phyloP scores from a whole-genome alignment of 2,888 invertebrate genomes.

The Taenaris catops region DNA sequence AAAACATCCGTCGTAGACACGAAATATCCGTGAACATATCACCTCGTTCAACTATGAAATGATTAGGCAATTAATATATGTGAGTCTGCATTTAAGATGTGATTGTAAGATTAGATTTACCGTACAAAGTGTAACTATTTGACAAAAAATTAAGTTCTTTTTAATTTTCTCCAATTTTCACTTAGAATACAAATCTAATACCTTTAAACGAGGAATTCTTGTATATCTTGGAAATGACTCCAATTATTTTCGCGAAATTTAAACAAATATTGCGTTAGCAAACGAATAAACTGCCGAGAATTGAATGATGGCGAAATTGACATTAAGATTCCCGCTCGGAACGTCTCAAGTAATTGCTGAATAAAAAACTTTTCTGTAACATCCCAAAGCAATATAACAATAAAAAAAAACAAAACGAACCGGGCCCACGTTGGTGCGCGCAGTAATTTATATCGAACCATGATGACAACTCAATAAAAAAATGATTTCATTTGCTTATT shows the following conservation, averaged over 20 bases:
- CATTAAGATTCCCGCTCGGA: slow-evolving; percentile 73
- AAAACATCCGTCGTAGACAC: slow-evolving; percentile 35
- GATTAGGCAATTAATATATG: slow-evolving; percentile 4
- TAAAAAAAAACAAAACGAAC: slow-evolving; percentile 61
- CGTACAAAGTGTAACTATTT: too few species aligned
- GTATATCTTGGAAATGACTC: too few species aligned
- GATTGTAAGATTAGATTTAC: too few species aligned
- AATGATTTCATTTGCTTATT: slow-evolving; percentile 80
- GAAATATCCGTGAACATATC: slow-evolving; percentile 21
- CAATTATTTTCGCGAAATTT: too few species aligned
- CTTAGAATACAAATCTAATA: too few species aligned
- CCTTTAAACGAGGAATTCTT: too few species aligned
- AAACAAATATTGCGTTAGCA: slow-evolving; percentile 39
- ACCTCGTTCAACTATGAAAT: slow-evolving; percentile 14
- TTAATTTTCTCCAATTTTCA: too few species aligned
- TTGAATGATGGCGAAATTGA: slow-evolving; percentile 77
- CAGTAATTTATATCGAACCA: slow-evolving; percentile 71
- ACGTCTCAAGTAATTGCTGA: slow-evolving; percentile 77
- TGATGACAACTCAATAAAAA: slow-evolving; percentile 78
- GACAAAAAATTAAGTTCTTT: too few species aligned
- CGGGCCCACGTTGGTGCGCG: slow-evolving; percentile 43
- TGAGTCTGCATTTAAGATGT: background rate
- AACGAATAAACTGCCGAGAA: slow-evolving; percentile 70
- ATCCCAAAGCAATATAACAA: slow-evolving; percentile 67
- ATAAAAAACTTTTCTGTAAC: slow-evolving; percentile 77